A percentile compares a stretch with the other conserved stretches of the same genome.
Evolutionary conservation across 2,888 invertebrate genomes (phyloP).

Genomic region (Chymomyza caudatula): DNA sequence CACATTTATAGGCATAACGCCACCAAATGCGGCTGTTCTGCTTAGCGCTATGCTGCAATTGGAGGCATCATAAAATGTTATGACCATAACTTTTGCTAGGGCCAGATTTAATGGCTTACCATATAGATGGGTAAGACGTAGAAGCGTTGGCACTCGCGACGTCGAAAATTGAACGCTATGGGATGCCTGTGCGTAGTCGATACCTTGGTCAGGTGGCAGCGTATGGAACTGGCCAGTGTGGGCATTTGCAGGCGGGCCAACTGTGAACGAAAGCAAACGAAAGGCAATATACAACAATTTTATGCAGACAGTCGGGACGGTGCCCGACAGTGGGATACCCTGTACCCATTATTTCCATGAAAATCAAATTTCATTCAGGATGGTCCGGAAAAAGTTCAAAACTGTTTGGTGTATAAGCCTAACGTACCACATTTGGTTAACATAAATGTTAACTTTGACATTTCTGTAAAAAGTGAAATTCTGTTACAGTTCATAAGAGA

Average conservation of each 20-base stretch:
- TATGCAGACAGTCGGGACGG: no score
- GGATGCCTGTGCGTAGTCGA: constrained; percentile 59
- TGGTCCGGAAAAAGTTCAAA: no score
- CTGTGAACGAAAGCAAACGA: constrained; percentile 27
- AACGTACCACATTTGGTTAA: no score
- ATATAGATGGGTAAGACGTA: constrained; percentile 66
- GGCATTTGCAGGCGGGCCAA: constrained; percentile 60
- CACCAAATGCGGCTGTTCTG: constrained; percentile 62
- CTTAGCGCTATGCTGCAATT: constrained; percentile 55
- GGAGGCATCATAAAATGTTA: background rate
- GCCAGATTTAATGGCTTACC: constrained; percentile 43
- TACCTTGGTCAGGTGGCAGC: constrained; percentile 68
- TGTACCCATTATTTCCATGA: no score
- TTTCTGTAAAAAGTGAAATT: no score
- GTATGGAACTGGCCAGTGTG: constrained; percentile 72
- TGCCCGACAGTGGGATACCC: no score
- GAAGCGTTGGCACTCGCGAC: constrained; percentile 65
- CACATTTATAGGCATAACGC: constrained; percentile 64
- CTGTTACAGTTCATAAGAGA: no score
- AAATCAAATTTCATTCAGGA: no score
- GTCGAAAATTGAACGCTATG: constrained; percentile 64
- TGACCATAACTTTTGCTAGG: background rate
- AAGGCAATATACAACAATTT: background rate
- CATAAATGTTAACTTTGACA: no score
- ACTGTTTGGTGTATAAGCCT: no score